Percentiles rank a stretch among this genome's conserved stretches.
Evolutionary conservation across 2,113 vertebrate species (phyloP).

Genomic region (Limnothrissa miodon): DNA sequence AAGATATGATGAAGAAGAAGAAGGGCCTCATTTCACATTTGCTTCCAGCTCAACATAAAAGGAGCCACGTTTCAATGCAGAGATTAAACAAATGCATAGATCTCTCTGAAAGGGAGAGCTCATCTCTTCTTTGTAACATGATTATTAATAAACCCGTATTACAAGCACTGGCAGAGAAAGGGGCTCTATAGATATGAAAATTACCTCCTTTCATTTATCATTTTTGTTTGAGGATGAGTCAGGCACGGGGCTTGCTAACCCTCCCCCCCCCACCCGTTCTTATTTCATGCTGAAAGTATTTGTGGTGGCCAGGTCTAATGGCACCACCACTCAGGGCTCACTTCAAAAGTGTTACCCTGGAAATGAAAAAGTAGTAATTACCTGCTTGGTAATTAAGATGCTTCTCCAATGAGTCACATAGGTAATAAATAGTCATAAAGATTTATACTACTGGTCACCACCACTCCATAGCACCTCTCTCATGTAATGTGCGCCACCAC

Average conservation of each 20-base stretch:
- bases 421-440: not conserved
- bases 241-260: not conserved
- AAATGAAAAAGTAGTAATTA: not conserved
- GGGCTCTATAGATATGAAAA: constrained; percentile 6
- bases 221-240: constrained; percentile 11
- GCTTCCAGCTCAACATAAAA: constrained; percentile 4
- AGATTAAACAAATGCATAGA: not conserved
- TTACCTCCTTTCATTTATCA: not conserved
- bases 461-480: not conserved
- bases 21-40: not conserved
- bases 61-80: not conserved
- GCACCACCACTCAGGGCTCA: not conserved
- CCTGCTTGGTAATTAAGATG: not conserved
- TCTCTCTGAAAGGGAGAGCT: not conserved
- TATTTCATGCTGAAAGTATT: not conserved
- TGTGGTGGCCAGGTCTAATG: not conserved
- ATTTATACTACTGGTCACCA: not conserved
- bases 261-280: not conserved
- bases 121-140: not conserved
- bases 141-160: not conserved
- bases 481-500: not conserved
- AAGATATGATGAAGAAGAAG: constrained; percentile 13
- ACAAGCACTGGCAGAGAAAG: not conserved
- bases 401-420: not conserved
- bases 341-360: not conserved